Conservation (phyloP, 1,140 invertebrate species). For the Magallana angulata region DNA sequence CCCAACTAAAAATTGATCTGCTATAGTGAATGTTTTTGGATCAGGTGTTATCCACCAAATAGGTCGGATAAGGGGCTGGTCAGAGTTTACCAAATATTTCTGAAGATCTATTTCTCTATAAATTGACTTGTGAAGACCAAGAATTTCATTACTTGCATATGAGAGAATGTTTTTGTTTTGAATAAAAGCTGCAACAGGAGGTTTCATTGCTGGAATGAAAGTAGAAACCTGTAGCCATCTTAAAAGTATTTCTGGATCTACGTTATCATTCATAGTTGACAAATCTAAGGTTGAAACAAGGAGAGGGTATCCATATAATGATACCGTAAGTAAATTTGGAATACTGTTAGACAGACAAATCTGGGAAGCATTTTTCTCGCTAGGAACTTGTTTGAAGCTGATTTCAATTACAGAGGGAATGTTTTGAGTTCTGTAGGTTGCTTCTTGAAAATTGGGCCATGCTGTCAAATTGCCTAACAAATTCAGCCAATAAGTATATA, state of each 20-base stretch:
- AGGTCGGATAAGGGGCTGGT: slow-evolving; percentile 84
- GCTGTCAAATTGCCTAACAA: slow-evolving; percentile 14
- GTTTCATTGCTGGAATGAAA: slow-evolving; percentile 86
- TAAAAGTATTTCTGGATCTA: slow-evolving; percentile 89
- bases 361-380: slow-evolving; percentile 29
- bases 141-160: slow-evolving; percentile 40
- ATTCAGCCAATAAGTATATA: not conserved
- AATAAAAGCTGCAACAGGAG: slow-evolving; percentile 83
- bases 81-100: slow-evolving; percentile 84
- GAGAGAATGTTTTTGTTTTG: slow-evolving; percentile 84
- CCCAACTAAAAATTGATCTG: slow-evolving; percentile 91
- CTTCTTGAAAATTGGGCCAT: slow-evolving; percentile 50
- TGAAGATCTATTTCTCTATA: slow-evolving; percentile 72
- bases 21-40: slow-evolving; percentile 86
- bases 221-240: slow-evolving; percentile 92
- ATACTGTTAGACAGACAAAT: slow-evolving; percentile 81
- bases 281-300: slow-evolving; percentile 84
- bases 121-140: slow-evolving; percentile 78
- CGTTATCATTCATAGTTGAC: slow-evolving; percentile 68
- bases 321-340: slow-evolving; percentile 89
- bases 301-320: slow-evolving; percentile 90
- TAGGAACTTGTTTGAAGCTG: slow-evolving; percentile 41
- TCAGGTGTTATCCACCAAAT: slow-evolving; percentile 96
- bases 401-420: slow-evolving; percentile 57
- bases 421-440: slow-evolving; percentile 59